phyloP scores from a whole-genome alignment of 2,113 vertebrate species.

The Piprites chloris region DNA sequence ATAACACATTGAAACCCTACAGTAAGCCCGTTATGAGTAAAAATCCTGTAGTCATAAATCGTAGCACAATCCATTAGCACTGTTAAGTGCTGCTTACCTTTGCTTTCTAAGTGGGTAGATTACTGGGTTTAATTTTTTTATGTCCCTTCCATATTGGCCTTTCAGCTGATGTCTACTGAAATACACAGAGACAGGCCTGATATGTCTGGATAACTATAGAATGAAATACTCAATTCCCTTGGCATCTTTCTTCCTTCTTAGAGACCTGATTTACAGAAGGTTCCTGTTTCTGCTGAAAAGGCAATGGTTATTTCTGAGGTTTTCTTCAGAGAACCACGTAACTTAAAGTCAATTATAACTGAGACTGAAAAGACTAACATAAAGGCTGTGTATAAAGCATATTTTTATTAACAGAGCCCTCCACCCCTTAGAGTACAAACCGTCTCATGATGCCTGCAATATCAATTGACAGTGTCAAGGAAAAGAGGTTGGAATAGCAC shows the following conservation, averaged over 20 bases:
- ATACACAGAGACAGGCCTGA: background rate
- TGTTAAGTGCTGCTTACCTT: background rate
- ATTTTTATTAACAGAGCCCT: background rate
- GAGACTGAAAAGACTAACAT: background rate
- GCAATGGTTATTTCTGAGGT: background rate
- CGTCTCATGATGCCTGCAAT: background rate
- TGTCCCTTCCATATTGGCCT: background rate
- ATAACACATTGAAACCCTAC: background rate
- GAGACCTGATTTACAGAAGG: background rate
- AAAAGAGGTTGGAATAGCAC: background rate
- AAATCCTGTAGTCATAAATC: background rate
- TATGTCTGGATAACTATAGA: background rate
- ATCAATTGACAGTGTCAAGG: background rate
- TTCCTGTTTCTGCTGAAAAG: background rate
- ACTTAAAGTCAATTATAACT: background rate
- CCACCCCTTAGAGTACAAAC: background rate
- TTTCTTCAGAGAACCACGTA: background rate
- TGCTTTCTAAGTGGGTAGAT: background rate
- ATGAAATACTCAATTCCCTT: background rate
- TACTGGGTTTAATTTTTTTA: background rate
- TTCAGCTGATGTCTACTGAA: background rate
- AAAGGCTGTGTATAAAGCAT: background rate
- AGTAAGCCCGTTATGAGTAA: background rate
- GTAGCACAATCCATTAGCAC: background rate
- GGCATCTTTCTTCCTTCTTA: background rate